Evolutionary conservation across 2,797 vertebrate genomes (phyloP).

Genomic region (Eulemur mongoz): DNA sequence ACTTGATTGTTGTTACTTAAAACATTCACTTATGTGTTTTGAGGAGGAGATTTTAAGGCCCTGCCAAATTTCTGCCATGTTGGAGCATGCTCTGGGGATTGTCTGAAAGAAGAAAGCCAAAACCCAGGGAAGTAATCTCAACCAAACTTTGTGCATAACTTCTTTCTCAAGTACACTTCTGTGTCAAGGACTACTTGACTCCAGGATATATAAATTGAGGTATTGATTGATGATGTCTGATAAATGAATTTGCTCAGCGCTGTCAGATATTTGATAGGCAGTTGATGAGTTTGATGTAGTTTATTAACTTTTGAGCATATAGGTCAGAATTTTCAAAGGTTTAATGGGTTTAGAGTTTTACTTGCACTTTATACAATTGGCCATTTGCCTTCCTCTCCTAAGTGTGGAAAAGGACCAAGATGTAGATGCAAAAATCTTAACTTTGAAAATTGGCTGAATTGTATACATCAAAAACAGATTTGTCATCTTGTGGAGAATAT

Average conservation of each 20-base stretch:
- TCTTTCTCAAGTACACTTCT: background rate
- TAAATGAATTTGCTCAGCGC: background rate
- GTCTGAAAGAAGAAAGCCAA: slow-evolving; percentile 51
- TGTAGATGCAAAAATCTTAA: background rate
- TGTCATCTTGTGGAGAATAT: background rate
- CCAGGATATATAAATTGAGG: background rate
- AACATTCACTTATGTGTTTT: slow-evolving; percentile 67
- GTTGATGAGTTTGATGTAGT: background rate
- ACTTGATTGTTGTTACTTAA: slow-evolving; percentile 65
- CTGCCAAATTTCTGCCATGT: slow-evolving; percentile 54
- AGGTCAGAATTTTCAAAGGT: slow-evolving; percentile 36
- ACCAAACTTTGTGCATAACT: slow-evolving; percentile 50
- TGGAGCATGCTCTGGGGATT: slow-evolving; percentile 57
- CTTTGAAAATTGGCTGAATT: background rate
- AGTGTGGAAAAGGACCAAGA: background rate
- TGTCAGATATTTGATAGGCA: background rate
- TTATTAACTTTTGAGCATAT: background rate
- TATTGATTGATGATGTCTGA: background rate
- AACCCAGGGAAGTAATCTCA: slow-evolving; percentile 25
- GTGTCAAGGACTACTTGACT: background rate
- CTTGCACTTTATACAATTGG: background rate
- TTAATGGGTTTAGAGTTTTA: slow-evolving; percentile 10
- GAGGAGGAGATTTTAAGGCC: slow-evolving; percentile 68
- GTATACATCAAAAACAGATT: background rate
- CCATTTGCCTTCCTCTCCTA: background rate